Base-by-base conservation (phyloP, 2,113 vertebrate genomes). In the Ariopsis seemanni region DNA sequence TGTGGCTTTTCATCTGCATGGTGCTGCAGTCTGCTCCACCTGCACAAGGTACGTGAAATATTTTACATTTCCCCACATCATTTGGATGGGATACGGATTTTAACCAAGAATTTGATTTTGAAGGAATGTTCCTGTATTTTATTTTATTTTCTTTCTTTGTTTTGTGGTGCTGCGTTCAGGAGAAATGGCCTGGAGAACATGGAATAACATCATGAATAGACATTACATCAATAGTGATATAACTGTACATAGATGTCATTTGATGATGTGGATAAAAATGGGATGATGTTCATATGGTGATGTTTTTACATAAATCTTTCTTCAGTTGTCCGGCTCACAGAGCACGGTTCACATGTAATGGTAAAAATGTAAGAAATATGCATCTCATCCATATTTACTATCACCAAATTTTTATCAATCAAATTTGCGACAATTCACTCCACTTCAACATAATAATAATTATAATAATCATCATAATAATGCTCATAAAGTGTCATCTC, bases 11-110 rank as follows among this genome's bases (percentile, higher is more conserved):
- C 58, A 18, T 89, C 53, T 77, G 78, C 27, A 1, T 79, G 9
- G n/a, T 89, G 48, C 82, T 90, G 20, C 82, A 85, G n/a, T 62
- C 82, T 27, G 48, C 22, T 85, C 60, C 50, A 25, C 25, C 53
- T 72, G 63, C 85, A 60, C 62, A 57, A 60, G 85, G 89, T 90
- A 52, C 0, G 80, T 75, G 58, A 42, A 48, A 80, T 1, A n/a
- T 34, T 58, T 80, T 57, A 34, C 9, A 79, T 78, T 69, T 27
- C 53, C 7, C 12, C 25, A 79, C 48, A 79, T 30, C n/a, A 79
- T 79, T 55, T 78, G 84, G 0, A 7, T 10, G 2, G 7, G 22
- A 52, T 67, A 83, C n/a, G 12, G 63, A n/a, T 55, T 42, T n/a
- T 48, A 30, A 82, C 34, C 8, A 62, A 42, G 42, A 42, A 42